Evolutionary conservation across 2,113 vertebrate species (phyloP), one percentile per base, ranked within the genome.

Genomic region (Microtus montanus): DNA sequence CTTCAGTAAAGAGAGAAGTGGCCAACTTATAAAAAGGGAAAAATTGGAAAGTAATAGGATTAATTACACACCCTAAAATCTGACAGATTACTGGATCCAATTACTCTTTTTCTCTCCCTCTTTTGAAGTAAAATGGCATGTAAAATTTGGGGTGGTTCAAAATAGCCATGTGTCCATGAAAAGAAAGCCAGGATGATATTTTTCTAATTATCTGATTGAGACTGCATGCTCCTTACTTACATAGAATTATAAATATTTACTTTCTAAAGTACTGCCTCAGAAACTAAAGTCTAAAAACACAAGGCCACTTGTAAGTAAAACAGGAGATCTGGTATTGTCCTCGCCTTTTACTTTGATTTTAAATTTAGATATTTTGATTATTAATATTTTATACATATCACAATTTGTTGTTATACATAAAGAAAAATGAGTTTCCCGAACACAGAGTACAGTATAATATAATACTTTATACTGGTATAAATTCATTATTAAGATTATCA

Each of bases 401-500:
- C 28, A 84, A 95, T 98, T 97, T 97, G 92, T 97, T 97, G 96
- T 97, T 68, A 93, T 92, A 95, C 92, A 97, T 68, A 94, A 73
- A 96, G 71, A 98, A 94, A 97, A 96, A 97, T 63, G 93, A 97
- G 97, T 98, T 98, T 96, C 92, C 87, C 93, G 98, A 98, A 96
- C 92, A 97, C 73, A 97, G 96, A 96, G 92, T 96, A 98, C 91
- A 96, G 95, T 95, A 91, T 96, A 97, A 96, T 97, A 95, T 95
- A 97, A 97, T 96, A 97, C 92, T 80, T 90, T 97, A 90, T 96
- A 92, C 77, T 90, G 97, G 97, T 94, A 98, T 97, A 98, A 98
- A 98, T 96, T 98, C 87, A 96, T 97, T 98, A 98, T 96, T 98
- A 98, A 98, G 98, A 98, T 97, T 97, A 96, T 96, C 93, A 98